These are phyloP conservation scores for Leptinotarsa haldemani DNA, from an alignment of 2,888 invertebrate species.

Conservation along the genomic window DNA sequence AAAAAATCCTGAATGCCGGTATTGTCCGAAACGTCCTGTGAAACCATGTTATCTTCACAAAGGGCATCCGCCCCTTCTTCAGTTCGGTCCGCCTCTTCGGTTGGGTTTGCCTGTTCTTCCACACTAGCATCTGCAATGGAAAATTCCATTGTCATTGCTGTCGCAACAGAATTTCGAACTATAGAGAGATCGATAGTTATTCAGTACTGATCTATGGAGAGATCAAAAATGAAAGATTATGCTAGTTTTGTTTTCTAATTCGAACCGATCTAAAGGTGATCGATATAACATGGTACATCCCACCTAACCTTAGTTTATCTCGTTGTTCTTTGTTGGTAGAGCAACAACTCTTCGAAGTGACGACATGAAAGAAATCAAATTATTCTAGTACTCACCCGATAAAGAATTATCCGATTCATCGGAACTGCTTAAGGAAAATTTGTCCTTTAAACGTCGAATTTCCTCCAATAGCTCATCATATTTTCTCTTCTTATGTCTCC, in stretches of 20 bases:
- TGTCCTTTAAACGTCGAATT: neutral
- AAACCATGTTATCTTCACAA: too few relatives aligned
- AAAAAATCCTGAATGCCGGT: neutral
- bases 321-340: neutral
- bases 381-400: neutral
- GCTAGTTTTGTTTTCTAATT: too few relatives aligned
- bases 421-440: neutral
- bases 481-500: neutral
- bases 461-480: neutral
- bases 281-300: too few relatives aligned
- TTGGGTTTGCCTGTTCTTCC: too few relatives aligned
- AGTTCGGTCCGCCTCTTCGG: too few relatives aligned
- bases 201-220: neutral
- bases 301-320: neutral
- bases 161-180: neutral
- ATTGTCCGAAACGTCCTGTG: neutral
- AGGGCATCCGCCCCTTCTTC: too few relatives aligned
- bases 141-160: neutral
- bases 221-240: neutral
- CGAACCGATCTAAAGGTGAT: too few relatives aligned
- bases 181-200: slow-evolving; percentile 1
- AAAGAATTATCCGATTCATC: neutral
- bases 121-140: neutral
- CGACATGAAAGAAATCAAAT: too few relatives aligned
- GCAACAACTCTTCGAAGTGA: too few relatives aligned